Percentiles rank a stretch among this genome's conserved stretches.
Conservation (phyloP, 2,113 vertebrate genomes). For the Oncorhynchus nerka region DNA sequence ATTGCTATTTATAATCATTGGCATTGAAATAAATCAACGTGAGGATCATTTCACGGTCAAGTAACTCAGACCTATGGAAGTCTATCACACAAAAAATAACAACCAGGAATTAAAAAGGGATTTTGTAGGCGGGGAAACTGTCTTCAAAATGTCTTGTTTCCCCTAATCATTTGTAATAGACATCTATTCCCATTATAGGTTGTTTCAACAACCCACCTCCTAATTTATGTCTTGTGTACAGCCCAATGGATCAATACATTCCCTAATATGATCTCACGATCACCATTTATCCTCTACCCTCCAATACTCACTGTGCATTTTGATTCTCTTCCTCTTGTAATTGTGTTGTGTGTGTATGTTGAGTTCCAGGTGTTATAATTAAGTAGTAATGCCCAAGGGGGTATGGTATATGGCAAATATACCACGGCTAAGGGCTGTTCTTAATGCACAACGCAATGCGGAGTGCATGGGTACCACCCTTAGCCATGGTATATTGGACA, state of each 20-base stretch:
- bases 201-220: not conserved
- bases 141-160: not conserved
- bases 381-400: too few relatives aligned
- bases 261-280: not conserved
- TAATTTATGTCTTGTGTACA: not conserved
- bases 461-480: too few relatives aligned
- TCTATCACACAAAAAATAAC: not conserved
- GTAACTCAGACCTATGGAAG: not conserved
- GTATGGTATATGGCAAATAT: too few relatives aligned
- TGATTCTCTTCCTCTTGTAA: conserved; percentile 19
- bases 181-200: not conserved
- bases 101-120: not conserved
- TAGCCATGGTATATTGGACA: too few relatives aligned
- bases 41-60: not conserved
- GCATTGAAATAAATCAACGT: not conserved
- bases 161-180: not conserved
- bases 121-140: not conserved
- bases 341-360: conserved; percentile 13
- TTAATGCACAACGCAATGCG: too few relatives aligned
- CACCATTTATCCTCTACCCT: not conserved
- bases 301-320: not conserved
- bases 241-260: not conserved
- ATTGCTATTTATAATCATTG: not conserved
- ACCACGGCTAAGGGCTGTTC: too few relatives aligned
- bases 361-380: not conserved